phyloP scores from a whole-genome alignment of 92 coral and sea anemone species.

The Zoanthus sociatus region DNA sequence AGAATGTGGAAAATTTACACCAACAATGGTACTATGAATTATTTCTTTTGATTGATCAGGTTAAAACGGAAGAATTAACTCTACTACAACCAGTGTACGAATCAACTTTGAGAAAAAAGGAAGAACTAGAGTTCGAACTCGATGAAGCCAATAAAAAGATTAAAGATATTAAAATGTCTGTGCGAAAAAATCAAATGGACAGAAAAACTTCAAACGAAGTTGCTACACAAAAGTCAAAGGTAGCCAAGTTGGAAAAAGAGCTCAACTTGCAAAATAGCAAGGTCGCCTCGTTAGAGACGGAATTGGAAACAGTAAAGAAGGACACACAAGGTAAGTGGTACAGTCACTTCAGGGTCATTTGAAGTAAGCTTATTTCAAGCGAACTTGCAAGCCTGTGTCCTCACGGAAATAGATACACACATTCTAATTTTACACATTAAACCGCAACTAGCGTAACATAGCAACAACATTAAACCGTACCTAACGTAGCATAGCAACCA shows the following conservation, averaged over 20 bases:
- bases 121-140: conserved; percentile 75
- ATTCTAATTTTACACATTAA: too few species aligned
- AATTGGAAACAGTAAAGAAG: conserved; percentile 68
- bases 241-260: conserved; percentile 65
- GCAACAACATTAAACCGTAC: too few species aligned
- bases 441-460: too few species aligned
- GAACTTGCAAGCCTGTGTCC: too few species aligned
- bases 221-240: conserved; percentile 66
- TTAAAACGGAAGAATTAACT: conserved; percentile 46
- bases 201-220: conserved; percentile 62
- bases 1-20: not conserved
- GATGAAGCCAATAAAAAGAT: conserved; percentile 58
- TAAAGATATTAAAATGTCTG: conserved; percentile 52
- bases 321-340: conserved; percentile 60
- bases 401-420: too few species aligned
- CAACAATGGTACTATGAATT: not conserved
- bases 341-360: too few species aligned
- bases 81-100: conserved; percentile 50
- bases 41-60: not conserved
- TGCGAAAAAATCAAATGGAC: conserved; percentile 56
- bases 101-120: conserved; percentile 69
- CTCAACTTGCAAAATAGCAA: conserved; percentile 68
- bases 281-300: conserved; percentile 68
- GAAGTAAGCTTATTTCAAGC: too few species aligned
- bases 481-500: too few species aligned